Evolutionary conservation across 2,113 vertebrate genomes (phyloP).

Genomic region (Apeltes quadracus): DNA sequence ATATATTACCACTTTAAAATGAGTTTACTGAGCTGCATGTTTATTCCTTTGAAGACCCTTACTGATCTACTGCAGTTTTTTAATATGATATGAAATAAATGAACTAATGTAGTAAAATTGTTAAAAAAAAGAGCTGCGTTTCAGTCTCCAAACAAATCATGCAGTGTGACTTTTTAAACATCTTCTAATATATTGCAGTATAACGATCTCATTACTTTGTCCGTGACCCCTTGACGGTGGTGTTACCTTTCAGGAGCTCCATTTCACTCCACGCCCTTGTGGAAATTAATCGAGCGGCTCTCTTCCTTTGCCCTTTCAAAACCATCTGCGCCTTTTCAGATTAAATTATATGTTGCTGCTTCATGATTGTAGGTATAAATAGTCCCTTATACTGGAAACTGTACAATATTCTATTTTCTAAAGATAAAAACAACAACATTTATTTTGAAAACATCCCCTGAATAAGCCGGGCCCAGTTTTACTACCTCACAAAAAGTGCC

Average conservation of each 20-base stretch:
- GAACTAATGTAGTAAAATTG: background rate
- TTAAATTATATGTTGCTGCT: constrained; percentile 9
- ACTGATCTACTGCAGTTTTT: constrained; percentile 8
- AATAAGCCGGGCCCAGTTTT: no score
- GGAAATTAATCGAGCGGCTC: constrained; percentile 40
- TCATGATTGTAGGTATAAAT: background rate
- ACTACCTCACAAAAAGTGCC: no score
- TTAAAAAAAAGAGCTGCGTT: background rate
- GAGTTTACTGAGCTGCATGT: constrained; percentile 17
- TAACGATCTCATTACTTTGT: constrained; percentile 34
- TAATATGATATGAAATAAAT: background rate
- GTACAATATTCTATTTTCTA: background rate
- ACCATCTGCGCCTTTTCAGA: constrained; percentile 25
- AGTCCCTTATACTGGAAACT: background rate
- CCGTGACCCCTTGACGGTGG: constrained; percentile 25
- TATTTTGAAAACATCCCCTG: background rate
- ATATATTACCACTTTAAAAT: constrained; percentile 37
- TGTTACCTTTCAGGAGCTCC: constrained; percentile 60
- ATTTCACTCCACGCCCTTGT: constrained; percentile 62
- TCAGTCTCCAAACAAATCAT: background rate
- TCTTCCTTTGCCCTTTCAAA: constrained; percentile 44
- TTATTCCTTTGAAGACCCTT: constrained; percentile 2
- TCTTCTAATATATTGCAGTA: constrained; percentile 28
- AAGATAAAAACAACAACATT: background rate
- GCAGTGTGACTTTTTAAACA: constrained; percentile 11